phyloP scores from a whole-genome alignment of 2,113 vertebrate genomes.

The Rhabdomys dilectus region DNA sequence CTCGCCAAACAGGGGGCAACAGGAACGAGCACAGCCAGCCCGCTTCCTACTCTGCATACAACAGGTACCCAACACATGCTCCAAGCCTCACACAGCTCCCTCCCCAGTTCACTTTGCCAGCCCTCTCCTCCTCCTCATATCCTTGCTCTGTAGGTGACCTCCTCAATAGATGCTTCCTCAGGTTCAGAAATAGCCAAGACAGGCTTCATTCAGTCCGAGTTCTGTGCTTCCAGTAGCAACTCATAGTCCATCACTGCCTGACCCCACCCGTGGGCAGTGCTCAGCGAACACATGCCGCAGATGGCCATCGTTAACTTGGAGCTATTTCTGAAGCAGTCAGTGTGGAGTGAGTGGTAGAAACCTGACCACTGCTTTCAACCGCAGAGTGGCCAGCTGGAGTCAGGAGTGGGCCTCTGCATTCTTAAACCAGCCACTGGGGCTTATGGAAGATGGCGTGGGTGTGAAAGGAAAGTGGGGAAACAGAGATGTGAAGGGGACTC shows the following conservation, averaged over 20 bases:
- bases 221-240: background rate
- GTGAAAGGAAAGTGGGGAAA: background rate
- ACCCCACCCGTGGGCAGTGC: background rate
- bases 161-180: background rate
- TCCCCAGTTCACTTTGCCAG: fast-evolving
- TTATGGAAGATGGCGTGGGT: background rate
- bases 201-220: background rate
- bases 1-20: background rate
- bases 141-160: background rate
- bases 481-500: background rate
- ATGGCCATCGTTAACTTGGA: background rate
- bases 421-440: no score
- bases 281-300: fast-evolving
- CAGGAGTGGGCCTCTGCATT: background rate
- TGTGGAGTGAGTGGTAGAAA: background rate
- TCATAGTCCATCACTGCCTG: background rate
- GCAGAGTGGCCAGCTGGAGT: background rate
- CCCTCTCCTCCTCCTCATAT: background rate
- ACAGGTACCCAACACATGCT: background rate
- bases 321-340: background rate
- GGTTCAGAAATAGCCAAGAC: background rate
- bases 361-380: background rate
- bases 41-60: no score
- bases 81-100: background rate
- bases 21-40: background rate